Evolutionary conservation across 2,888 invertebrate genomes (phyloP).

Genomic region (Andrena dorsata): DNA sequence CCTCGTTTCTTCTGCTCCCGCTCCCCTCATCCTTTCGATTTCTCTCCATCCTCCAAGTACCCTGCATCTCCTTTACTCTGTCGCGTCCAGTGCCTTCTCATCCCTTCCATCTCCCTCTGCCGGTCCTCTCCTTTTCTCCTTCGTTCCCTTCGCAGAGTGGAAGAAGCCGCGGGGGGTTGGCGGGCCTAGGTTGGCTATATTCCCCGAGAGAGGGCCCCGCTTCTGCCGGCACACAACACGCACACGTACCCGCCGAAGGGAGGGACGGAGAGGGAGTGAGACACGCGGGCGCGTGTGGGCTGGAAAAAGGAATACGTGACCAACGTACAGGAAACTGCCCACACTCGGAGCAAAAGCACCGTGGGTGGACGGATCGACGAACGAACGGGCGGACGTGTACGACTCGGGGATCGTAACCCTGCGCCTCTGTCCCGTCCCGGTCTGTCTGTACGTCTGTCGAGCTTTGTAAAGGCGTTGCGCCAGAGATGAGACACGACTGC

Average conservation of each 20-base stretch:
- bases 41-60: no score
- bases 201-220: slow-evolving; percentile 60
- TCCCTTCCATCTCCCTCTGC: no score
- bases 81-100: no score
- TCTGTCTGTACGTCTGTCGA: slow-evolving; percentile 6
- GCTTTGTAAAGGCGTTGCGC: slow-evolving; percentile 29
- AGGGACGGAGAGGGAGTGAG: slow-evolving; percentile 22
- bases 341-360: slow-evolving; percentile 73
- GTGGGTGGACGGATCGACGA: slow-evolving; percentile 73
- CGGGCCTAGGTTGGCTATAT: slow-evolving; percentile 5
- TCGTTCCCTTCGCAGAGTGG: neutral
- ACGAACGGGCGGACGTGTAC: slow-evolving; percentile 64
- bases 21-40: no score
- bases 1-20: slow-evolving; percentile 9
- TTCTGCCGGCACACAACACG: slow-evolving; percentile 57
- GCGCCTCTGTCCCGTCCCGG: slow-evolving; percentile 4
- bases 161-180: no score
- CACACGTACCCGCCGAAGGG: slow-evolving; percentile 26
- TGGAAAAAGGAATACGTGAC: slow-evolving; percentile 76
- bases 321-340: slow-evolving; percentile 79
- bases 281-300: slow-evolving; percentile 70
- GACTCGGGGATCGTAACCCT: slow-evolving; percentile 64
- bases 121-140: slow-evolving; percentile 6
- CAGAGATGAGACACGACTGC: slow-evolving; percentile 42
- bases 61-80: no score